Evolutionary conservation across 30 jellyfish, hydroid and myxozoan genomes (phyloP), one percentile per base, ranked within the genome.

Genomic region (Turritopsis dohrnii): DNA sequence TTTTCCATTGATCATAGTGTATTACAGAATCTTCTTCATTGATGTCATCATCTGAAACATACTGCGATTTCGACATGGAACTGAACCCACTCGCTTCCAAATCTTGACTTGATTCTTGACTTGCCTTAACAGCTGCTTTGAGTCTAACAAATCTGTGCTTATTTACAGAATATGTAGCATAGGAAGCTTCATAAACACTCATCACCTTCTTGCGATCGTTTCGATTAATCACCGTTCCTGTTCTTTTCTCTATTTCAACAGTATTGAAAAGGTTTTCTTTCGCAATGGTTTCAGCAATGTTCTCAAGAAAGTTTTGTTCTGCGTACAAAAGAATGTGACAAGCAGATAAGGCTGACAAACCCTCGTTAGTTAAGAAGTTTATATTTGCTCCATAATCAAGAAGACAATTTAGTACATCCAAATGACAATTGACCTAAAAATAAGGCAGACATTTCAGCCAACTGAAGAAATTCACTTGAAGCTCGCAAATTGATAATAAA

Each of bases 331-430:
- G 92, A 65, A 88, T 85, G 76, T 88, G 95, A 80, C 98, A 93
- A 21, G 98, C 96, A n/a, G 94, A 93, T 54, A 93, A 75, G 0
- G 93, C 94, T 21, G 98, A 93, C 25, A 93, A 79, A 17, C 96
- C 96, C 86, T 93, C 96, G 21, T 87, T 87, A 81, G 89, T 93
- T 60, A 93, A 74, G 25, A 53, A 77, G 89, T 93, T 93, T 54
- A 93, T 91, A 71, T 88, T 88, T 28, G 96, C 98, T 17, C 98
- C 98, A 29, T 77, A 83, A 76, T 93, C 98, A 7, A 93, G 89
- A 83, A 93, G 29, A 72, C 89, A 81, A 87, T 93, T 88, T 21
- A 93, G 65, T 19, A 93, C 95, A 65, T 93, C 90, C 0, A 81
- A 66, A 60, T 93, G 98, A 86, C 98, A 93, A 76, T 93, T 93